Evolutionary conservation across 2,113 vertebrate species (phyloP).

Genomic region (Aramus guarauna): DNA sequence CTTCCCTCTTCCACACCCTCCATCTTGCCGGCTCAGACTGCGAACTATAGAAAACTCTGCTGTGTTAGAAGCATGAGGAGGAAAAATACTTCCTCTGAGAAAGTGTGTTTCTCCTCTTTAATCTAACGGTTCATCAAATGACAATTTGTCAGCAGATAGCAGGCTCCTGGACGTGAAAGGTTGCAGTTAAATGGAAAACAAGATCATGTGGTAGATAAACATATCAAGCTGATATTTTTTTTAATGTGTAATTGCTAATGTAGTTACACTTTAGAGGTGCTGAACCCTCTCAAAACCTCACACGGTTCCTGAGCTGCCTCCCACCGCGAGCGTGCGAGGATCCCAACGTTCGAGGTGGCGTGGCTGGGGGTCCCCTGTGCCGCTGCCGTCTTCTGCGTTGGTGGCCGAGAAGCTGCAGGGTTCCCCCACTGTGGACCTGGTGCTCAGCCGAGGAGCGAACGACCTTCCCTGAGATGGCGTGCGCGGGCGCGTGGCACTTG

Average conservation of each 20-base stretch:
- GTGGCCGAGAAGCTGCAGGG: not conserved
- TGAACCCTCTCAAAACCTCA: not conserved
- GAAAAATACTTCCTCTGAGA: not conserved
- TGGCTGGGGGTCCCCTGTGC: not conserved
- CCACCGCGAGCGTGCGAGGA: fast-evolving
- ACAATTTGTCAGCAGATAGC: not conserved
- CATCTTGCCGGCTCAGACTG: not conserved
- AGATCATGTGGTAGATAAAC: slow-evolving; percentile 38
- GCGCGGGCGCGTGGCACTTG: fast-evolving
- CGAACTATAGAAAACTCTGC: not conserved
- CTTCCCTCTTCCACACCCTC: not conserved
- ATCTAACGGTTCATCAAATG: slow-evolving; percentile 9
- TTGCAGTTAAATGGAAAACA: not conserved
- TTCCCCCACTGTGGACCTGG: not conserved
- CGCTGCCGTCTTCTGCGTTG: fast-evolving
- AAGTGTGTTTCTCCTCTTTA: not conserved
- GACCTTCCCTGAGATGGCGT: not conserved
- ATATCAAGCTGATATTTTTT: not conserved
- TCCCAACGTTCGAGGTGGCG: fast-evolving
- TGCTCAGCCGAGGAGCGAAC: not conserved
- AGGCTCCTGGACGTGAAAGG: slow-evolving; percentile 3
- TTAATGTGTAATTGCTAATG: not conserved
- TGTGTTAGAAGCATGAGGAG: fast-evolving
- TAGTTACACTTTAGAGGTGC: not conserved
- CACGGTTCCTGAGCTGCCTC: not conserved